phyloP scores from a whole-genome alignment of 2,113 vertebrate species.

The Epinephelus fuscoguttatus region DNA sequence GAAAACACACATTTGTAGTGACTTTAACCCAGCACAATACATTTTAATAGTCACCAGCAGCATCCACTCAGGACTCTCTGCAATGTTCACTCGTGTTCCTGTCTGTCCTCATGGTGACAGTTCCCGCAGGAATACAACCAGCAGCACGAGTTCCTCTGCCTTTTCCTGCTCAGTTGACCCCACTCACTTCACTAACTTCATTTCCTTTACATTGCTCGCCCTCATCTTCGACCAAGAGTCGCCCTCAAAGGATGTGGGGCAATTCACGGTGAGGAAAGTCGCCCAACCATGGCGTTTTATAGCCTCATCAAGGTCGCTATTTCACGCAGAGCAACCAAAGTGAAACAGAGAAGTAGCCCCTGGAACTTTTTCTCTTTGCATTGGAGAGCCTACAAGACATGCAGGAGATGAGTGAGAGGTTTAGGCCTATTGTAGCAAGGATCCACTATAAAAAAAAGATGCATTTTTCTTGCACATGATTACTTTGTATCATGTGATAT shows the following conservation, averaged over 20 bases:
- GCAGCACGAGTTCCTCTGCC: conserved; percentile 71
- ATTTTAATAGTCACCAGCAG: neutral
- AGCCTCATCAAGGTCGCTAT: conserved; percentile 71
- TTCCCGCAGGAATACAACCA: conserved; percentile 65
- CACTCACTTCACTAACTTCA: conserved; percentile 85
- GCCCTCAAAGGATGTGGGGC: conserved; percentile 75
- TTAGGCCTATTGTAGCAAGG: neutral
- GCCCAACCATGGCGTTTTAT: conserved; percentile 75
- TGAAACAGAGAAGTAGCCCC: conserved; percentile 32
- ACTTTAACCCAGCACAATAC: too few relatives aligned
- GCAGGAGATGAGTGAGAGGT: neutral
- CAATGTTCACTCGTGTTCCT: conserved; percentile 19
- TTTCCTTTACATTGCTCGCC: conserved; percentile 81
- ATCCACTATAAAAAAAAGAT: neutral
- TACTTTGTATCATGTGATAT: neutral
- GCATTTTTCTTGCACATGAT: neutral
- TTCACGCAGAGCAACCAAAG: conserved; percentile 61
- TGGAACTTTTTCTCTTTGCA: conserved; percentile 30
- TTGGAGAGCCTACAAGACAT: neutral
- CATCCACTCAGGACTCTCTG: neutral
- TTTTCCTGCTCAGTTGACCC: conserved; percentile 83
- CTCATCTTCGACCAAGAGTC: conserved; percentile 67
- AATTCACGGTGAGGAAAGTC: conserved; percentile 76
- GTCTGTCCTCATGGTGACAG: conserved; percentile 40
- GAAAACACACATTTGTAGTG: neutral